Percentiles rank a stretch among this genome's conserved stretches.
Evolutionary conservation across 2,113 vertebrate species (phyloP).

Genomic region (Macheiramphus alcinus): DNA sequence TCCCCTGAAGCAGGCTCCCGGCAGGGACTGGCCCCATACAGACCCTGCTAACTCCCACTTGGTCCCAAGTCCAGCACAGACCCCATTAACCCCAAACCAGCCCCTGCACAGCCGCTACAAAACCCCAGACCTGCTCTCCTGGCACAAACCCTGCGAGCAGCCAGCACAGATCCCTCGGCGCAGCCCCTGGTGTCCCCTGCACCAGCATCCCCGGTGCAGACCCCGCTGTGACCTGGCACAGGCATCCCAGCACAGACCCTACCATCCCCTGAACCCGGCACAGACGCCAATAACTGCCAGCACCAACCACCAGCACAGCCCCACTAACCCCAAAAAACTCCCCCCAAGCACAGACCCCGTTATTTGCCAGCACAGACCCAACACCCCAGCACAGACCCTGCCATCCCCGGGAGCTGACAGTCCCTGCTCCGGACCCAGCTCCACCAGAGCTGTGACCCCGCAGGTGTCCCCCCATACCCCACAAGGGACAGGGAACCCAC

Average conservation of each 20-base stretch:
- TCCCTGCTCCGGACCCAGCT: background rate
- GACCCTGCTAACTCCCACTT: background rate
- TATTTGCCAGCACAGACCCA: background rate
- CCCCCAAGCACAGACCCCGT: background rate
- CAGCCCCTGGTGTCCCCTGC: background rate
- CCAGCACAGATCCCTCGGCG: accelerated
- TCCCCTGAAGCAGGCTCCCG: background rate
- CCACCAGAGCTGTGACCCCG: background rate
- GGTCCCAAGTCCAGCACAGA: background rate
- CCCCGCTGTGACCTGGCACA: background rate
- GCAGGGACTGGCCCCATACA: background rate
- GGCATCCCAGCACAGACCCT: background rate
- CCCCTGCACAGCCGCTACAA: background rate
- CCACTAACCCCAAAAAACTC: accelerated
- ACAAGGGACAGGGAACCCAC: background rate
- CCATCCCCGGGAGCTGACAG: accelerated
- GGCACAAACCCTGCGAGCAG: background rate
- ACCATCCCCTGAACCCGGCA: background rate
- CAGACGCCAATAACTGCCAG: background rate
- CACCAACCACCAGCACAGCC: background rate
- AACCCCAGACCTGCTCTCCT: background rate
- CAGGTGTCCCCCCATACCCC: no score
- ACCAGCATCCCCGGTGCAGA: background rate
- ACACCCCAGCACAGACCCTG: accelerated
- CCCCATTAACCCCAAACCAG: background rate